These are phyloP conservation scores for Sebastes flavidus DNA, from an alignment of 2,797 vertebrate genomes.

Conservation along the genomic window DNA sequence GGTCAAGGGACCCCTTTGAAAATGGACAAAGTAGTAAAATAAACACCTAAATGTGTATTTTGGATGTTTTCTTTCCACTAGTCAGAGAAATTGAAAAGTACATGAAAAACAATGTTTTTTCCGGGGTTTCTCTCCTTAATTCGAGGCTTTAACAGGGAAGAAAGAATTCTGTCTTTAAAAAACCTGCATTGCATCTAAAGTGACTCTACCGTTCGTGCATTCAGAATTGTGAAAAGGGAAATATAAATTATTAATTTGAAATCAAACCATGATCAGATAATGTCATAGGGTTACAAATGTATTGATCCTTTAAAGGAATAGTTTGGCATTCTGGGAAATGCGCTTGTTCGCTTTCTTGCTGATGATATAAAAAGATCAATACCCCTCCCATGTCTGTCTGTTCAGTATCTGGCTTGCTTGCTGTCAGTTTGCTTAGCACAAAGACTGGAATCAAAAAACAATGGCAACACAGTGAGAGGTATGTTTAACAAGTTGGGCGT, in stretches of 20 bases:
- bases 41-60: no score
- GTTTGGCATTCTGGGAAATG: neutral
- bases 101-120: no score
- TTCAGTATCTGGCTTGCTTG: neutral
- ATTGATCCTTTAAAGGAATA: neutral
- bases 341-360: neutral
- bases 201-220: no score
- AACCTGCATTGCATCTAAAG: neutral
- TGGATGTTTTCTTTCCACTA: no score
- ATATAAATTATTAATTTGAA: neutral
- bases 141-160: neutral
- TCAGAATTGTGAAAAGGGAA: neutral
- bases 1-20: no score
- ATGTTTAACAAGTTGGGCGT: neutral
- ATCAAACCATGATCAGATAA: neutral
- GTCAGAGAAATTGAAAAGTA: no score
- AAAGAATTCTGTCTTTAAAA: neutral
- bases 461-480: neutral
- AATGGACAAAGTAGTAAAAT: no score
- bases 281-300: neutral
- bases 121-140: neutral
- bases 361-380: neutral
- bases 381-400: neutral
- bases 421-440: neutral
- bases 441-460: no score